Conservation (phyloP, 2,888 invertebrate species). For the Elysia crispata region DNA sequence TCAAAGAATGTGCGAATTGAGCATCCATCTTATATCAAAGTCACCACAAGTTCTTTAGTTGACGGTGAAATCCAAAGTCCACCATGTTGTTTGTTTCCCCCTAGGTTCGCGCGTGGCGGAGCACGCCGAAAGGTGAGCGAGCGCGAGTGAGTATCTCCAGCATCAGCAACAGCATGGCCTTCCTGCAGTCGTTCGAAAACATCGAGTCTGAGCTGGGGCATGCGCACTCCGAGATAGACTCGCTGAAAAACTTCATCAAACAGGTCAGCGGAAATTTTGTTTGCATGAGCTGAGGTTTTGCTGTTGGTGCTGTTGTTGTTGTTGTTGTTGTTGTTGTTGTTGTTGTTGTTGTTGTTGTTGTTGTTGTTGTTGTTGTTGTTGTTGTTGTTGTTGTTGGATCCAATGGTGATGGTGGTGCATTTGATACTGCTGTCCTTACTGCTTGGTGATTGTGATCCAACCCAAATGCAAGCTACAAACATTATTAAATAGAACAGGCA, state of each 20-base stretch:
- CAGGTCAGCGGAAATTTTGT: slow-evolving; percentile 65
- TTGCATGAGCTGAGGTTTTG: neutral
- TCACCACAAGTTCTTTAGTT: neutral
- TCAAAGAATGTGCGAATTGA: too few relatives aligned
- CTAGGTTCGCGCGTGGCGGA: slow-evolving; percentile 66
- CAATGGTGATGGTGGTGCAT: neutral
- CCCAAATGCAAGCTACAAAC: too few relatives aligned
- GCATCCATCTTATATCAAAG: too few relatives aligned
- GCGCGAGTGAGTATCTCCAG: slow-evolving; percentile 51
- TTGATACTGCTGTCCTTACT: slow-evolving; percentile 35
- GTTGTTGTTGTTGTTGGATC: neutral
- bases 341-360: too few relatives aligned
- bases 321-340: too few relatives aligned
- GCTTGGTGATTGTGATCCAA: too few relatives aligned
- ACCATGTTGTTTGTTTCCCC: slow-evolving; percentile 23
- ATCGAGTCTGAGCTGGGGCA: slow-evolving; percentile 63
- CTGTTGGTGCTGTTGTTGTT: neutral
- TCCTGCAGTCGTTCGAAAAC: slow-evolving; percentile 50
- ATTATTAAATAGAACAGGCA: too few relatives aligned
- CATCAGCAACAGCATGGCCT: too few relatives aligned
- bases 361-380: neutral
- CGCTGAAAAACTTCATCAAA: slow-evolving; percentile 61
- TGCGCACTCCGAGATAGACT: slow-evolving; percentile 64
- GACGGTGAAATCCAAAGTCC: neutral
- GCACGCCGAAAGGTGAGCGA: slow-evolving; percentile 52